A percentile compares a stretch with the other conserved stretches of the same genome.
Conservation (phyloP, 2,888 invertebrate genomes). For the Cremastinae sp. region DNA sequence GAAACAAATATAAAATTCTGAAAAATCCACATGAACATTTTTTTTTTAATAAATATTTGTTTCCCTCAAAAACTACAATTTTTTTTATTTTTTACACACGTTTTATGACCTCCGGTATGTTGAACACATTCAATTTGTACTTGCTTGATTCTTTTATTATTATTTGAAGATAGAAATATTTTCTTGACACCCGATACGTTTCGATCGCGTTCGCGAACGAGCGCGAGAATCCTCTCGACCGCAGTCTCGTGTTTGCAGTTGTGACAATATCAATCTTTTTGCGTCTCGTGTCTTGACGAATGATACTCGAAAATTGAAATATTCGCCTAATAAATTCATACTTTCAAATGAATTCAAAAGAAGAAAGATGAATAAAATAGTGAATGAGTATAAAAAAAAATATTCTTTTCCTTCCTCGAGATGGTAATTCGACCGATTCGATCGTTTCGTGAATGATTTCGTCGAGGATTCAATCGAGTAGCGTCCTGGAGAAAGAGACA, state of each 20-base stretch:
- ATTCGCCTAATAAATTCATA: too few relatives aligned
- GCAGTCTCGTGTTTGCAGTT: constrained; percentile 41
- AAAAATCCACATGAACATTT: too few relatives aligned
- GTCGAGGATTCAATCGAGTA: neutral
- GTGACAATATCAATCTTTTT: constrained; percentile 37
- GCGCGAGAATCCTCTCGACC: constrained; percentile 35
- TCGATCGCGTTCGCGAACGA: constrained; percentile 19
- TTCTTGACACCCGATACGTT: too few relatives aligned
- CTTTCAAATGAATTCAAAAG: neutral
- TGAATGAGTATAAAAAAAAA: neutral
- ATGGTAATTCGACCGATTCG: neutral
- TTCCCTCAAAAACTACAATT: too few relatives aligned
- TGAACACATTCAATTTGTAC: too few relatives aligned
- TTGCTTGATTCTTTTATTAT: too few relatives aligned
- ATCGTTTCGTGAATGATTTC: neutral
- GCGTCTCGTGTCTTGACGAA: neutral
- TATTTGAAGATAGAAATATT: too few relatives aligned
- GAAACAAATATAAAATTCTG: too few relatives aligned
- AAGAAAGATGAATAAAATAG: neutral
- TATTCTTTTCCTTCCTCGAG: neutral
- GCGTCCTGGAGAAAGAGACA: neutral
- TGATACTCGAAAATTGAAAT: too few relatives aligned
- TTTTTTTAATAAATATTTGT: too few relatives aligned
- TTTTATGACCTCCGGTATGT: too few relatives aligned
- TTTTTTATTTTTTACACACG: too few relatives aligned